These are phyloP conservation scores for Hybos culiciformis DNA, from an alignment of 2,888 invertebrate species.

Conservation along the genomic window DNA sequence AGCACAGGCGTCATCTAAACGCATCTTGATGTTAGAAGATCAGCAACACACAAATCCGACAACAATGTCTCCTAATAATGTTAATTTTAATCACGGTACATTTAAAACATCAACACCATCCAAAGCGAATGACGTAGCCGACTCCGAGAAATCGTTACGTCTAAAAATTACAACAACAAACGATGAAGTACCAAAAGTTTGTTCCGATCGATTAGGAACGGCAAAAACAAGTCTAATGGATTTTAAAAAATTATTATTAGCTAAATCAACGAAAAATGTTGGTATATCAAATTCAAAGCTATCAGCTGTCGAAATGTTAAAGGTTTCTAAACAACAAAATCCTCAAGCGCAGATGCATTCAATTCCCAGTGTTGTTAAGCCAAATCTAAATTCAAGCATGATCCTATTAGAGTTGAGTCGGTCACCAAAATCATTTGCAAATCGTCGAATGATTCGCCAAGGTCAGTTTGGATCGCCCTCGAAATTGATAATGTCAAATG, in stretches of 20 bases:
- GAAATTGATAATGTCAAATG: constrained; percentile 36
- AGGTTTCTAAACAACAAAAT: constrained; percentile 34
- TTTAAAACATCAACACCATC: constrained; percentile 59
- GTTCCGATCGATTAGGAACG: constrained; percentile 49
- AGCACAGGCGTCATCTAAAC: neutral
- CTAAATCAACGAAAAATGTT: constrained; percentile 54
- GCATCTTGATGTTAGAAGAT: too few relatives aligned
- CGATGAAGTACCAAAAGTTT: constrained; percentile 37
- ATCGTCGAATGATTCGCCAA: constrained; percentile 43
- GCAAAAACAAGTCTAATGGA: constrained; percentile 69
- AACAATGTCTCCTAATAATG: constrained; percentile 54
- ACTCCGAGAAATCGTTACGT: constrained; percentile 17
- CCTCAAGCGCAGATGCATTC: constrained; percentile 13
- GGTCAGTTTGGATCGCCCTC: constrained; percentile 42
- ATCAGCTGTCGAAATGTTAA: constrained; percentile 68
- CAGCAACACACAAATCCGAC: constrained; percentile 11
- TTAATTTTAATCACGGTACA: constrained; percentile 44
- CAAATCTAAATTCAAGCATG: constrained; percentile 37
- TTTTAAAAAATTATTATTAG: constrained; percentile 66
- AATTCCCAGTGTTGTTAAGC: too few relatives aligned
- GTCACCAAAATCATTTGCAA: constrained; percentile 55
- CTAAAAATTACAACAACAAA: constrained; percentile 17
- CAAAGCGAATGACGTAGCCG: constrained; percentile 16
- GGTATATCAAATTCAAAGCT: constrained; percentile 43
- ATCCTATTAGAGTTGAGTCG: constrained; percentile 56